Evolutionary conservation across 2,113 vertebrate species (phyloP).

Genomic region (Protobothrops mucrosquamatus): DNA sequence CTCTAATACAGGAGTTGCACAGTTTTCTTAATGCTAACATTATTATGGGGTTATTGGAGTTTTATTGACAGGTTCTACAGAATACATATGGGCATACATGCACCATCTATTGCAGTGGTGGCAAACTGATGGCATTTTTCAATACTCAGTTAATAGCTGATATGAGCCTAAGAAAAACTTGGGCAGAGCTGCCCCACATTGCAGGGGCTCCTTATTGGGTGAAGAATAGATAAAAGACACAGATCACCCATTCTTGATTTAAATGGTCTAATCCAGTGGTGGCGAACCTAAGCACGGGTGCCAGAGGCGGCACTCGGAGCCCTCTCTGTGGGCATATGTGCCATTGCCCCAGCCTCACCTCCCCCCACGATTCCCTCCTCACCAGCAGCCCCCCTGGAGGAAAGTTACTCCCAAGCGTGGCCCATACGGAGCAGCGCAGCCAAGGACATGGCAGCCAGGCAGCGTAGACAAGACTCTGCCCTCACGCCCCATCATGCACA

Average conservation of each 20-base stretch:
- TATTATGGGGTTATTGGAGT: not conserved
- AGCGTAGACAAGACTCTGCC: too few species aligned
- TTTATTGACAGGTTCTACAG: not conserved
- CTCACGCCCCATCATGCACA: too few species aligned
- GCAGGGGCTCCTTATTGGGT: not conserved
- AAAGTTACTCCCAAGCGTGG: too few species aligned
- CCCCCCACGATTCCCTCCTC: too few species aligned
- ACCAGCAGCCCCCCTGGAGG: too few species aligned
- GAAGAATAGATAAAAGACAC: not conserved
- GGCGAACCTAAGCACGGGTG: too few species aligned
- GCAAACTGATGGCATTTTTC: not conserved
- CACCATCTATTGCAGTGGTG: not conserved
- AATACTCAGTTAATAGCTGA: not conserved
- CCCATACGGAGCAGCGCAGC: too few species aligned
- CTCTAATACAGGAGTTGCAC: not conserved
- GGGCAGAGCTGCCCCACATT: not conserved
- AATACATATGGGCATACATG: not conserved
- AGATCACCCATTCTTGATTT: not conserved
- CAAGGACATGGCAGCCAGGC: too few species aligned
- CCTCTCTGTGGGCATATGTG: too few species aligned
- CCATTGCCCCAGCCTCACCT: too few species aligned
- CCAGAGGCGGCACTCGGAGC: too few species aligned
- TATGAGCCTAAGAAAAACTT: not conserved
- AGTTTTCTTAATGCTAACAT: not conserved
- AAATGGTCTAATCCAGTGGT: not conserved